A percentile compares a stretch with the other conserved stretches of the same genome.
These are phyloP conservation scores for Smittia sp. DNA, from an alignment of 2,888 invertebrate genomes.

Conservation along the genomic window DNA sequence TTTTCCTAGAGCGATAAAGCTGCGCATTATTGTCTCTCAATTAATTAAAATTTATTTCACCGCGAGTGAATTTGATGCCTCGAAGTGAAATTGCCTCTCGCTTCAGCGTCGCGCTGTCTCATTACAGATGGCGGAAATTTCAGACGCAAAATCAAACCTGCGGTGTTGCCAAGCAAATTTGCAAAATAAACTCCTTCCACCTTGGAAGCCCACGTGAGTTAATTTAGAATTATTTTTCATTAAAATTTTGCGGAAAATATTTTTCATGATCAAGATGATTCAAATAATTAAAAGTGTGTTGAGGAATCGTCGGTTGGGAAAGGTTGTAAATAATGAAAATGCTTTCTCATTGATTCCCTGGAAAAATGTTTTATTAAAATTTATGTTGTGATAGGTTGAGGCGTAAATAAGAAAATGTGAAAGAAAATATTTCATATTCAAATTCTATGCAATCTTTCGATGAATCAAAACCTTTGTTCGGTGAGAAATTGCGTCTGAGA, in stretches of 20 bases:
- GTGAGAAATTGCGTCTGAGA: background rate
- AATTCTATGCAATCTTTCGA: background rate
- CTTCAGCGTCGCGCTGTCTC: background rate
- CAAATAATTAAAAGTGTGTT: background rate
- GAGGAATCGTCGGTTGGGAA: background rate
- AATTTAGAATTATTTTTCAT: constrained; percentile 39
- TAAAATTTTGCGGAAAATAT: background rate
- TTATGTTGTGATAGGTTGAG: constrained; percentile 37
- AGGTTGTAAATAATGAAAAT: constrained; percentile 20
- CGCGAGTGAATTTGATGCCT: constrained; percentile 11
- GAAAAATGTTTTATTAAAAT: constrained; percentile 12
- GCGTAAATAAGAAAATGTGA: background rate
- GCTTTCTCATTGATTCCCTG: background rate
- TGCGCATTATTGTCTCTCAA: constrained; percentile 20
- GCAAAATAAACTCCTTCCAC: background rate
- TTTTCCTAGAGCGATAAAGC: background rate
- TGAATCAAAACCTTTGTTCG: background rate
- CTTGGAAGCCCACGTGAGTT: background rate
- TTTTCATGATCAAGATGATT: constrained; percentile 10
- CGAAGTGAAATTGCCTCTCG: background rate
- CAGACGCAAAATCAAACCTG: constrained; percentile 4
- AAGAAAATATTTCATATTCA: background rate
- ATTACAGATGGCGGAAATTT: background rate
- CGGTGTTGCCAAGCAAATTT: background rate
- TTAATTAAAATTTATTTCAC: constrained; percentile 28